Evolutionary conservation across 1,140 invertebrate species (phyloP).

Genomic region (Plodia interpunctella): DNA sequence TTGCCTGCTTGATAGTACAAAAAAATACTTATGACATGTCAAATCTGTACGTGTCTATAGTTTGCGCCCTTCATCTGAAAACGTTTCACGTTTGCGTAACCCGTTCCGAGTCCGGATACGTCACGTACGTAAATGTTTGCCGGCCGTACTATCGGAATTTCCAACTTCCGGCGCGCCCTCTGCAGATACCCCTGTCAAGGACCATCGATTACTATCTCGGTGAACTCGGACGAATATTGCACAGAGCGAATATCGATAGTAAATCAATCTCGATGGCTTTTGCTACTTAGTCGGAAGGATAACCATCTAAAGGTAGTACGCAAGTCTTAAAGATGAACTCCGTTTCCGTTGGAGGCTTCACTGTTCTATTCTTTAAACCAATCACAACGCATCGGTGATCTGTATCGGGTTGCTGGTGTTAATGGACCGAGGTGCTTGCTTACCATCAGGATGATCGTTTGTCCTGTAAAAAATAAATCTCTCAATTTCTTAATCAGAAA

Average conservation of each 20-base stretch:
- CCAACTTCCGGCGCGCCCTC: conserved; percentile 47
- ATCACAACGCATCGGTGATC: no score
- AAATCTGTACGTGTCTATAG: background rate
- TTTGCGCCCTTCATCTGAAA: conserved; percentile 35
- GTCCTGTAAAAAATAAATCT: no score
- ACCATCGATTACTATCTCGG: conserved; percentile 58
- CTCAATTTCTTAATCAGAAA: no score
- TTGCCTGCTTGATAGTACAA: background rate
- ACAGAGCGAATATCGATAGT: conserved; percentile 41
- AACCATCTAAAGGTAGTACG: background rate
- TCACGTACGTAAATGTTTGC: conserved; percentile 68
- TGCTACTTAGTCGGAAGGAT: background rate
- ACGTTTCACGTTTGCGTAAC: conserved; percentile 48
- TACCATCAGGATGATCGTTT: no score
- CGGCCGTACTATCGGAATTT: conserved; percentile 51
- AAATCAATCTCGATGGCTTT: conserved; percentile 31
- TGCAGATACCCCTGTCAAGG: conserved; percentile 46
- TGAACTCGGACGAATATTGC: conserved; percentile 51
- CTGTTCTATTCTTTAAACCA: no score
- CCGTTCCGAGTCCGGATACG: conserved; percentile 35
- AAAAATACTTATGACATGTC: background rate
- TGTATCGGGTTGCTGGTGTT: no score
- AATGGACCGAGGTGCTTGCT: no score
- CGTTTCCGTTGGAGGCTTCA: no score
- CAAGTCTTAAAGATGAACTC: no score